phyloP scores from a whole-genome alignment of 2,888 invertebrate genomes.

The Hypena proboscidalis region DNA sequence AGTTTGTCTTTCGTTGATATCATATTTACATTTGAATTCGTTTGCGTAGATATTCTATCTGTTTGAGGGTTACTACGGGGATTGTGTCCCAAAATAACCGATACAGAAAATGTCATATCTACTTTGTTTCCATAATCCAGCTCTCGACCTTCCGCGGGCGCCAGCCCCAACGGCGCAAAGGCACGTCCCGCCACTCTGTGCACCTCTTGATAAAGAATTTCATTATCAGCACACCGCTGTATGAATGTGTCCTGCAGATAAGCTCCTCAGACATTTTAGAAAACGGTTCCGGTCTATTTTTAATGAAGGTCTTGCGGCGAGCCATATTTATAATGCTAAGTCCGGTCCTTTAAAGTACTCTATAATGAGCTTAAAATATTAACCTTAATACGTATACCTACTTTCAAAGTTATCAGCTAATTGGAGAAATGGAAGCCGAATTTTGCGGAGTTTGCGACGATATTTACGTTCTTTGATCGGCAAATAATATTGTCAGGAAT shows the following conservation, averaged over 20 bases:
- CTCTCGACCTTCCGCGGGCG: conserved; percentile 47
- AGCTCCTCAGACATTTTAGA: conserved; percentile 47
- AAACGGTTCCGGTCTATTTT: conserved; percentile 33
- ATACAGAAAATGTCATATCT: conserved; percentile 31
- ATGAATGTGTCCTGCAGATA: conserved; percentile 63
- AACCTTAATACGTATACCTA: conserved; percentile 20
- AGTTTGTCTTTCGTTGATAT: neutral
- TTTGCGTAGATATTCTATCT: neutral
- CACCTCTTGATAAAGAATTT: conserved; percentile 76
- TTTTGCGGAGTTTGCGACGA: neutral
- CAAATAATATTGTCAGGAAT: conserved; percentile 5
- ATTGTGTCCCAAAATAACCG: conserved; percentile 13
- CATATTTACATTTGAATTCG: conserved; percentile 1
- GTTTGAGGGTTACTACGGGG: conserved; percentile 12
- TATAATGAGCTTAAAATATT: conserved; percentile 15
- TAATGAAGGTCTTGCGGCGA: conserved; percentile 36
- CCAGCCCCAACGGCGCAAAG: conserved; percentile 37
- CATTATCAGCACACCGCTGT: conserved; percentile 68
- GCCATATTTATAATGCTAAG: conserved; percentile 29
- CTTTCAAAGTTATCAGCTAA: too few species aligned
- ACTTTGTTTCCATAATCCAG: conserved; percentile 40
- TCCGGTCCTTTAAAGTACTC: conserved; percentile 13
- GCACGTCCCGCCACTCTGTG: conserved; percentile 65
- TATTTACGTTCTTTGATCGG: neutral
- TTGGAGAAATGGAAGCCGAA: too few species aligned